Base-by-base conservation (phyloP, 2,888 invertebrate species). In the Orthonevra nobilis region DNA sequence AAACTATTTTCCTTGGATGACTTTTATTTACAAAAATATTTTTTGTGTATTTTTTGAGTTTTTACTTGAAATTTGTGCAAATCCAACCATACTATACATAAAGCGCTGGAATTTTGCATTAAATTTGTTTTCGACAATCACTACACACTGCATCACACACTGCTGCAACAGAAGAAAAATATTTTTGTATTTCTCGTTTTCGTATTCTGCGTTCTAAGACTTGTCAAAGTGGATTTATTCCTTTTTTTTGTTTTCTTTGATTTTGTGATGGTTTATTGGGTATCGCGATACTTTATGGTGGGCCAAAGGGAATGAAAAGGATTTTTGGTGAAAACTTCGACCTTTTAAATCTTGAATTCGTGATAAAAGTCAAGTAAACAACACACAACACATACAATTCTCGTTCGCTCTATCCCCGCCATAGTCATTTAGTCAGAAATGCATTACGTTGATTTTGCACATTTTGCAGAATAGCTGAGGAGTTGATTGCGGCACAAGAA, bases 361-460 rank as follows among this genome's bases (percentile, higher is more conserved):
- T 74, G 68, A 63, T 69, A 69, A 81, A 68, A 77, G 72, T 81
- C 79, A 82, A 82, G 82, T 83, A 83, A 83, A 83, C 83, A 83
- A 83, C 73, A 81, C 81, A 70, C 63, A 68, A 81, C 81, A 81
- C 69, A 74, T 81, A 74, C 72, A 74, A 54, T 81, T 70, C 75
- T 54, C 34, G 56, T 46, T 66, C 79, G 58, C 79, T 83, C 83
- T 81, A 83, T 83, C 83, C 83, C 83, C 83, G 83, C 83, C 83
- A 83, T 83, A 83, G 83, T 81, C 73, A 64, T 74, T 82, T 81
- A 82, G 72, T 81, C 79, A 81, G 74, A 81, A 81, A 74, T 81
- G 81, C 74, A 81, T 81, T 81, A 81, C 73, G 73, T 81, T 74
- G 73, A 69, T 74, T 81, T 74, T 81, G 74, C 81, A 81, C 74